A percentile compares a stretch with the other conserved stretches of the same genome.
phyloP scores from a whole-genome alignment of 1,140 invertebrate genomes.

The Lasioglossum albipes region DNA sequence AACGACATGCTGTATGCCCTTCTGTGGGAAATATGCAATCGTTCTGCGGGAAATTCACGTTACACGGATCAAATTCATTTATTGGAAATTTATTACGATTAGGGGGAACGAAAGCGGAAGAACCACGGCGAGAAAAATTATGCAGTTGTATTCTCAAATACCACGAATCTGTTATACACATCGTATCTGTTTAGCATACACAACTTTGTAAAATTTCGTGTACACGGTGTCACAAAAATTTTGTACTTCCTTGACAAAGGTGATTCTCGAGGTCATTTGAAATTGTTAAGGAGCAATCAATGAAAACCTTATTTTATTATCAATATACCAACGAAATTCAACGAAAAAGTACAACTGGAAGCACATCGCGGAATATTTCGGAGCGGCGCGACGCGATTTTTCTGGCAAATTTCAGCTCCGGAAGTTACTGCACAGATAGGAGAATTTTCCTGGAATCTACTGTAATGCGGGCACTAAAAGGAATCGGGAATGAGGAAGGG shows the following conservation, averaged over 20 bases:
- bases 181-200: too few species aligned
- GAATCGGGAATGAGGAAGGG: slow-evolving; percentile 7
- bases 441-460: not conserved
- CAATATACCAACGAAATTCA: too few species aligned
- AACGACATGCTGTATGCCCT: not conserved
- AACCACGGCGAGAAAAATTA: not conserved
- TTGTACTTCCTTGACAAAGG: too few species aligned
- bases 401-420: slow-evolving; percentile 3
- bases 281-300: too few species aligned
- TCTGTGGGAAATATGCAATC: slow-evolving; percentile 31
- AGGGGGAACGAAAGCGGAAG: not conserved
- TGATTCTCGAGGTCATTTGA: too few species aligned
- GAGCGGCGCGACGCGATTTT: slow-evolving; percentile 25
- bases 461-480: slow-evolving; percentile 8
- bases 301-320: too few species aligned
- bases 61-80: slow-evolving; percentile 9
- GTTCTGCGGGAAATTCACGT: slow-evolving; percentile 43
- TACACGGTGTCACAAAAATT: too few species aligned
- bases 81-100: not conserved
- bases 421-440: not conserved
- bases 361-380: not conserved
- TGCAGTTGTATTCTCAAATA: too few species aligned
- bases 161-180: too few species aligned
- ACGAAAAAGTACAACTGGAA: too few species aligned
- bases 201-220: too few species aligned